These are phyloP conservation scores for Phainopepla nitens DNA, from an alignment of 2,113 vertebrate species.

Conservation along the genomic window DNA sequence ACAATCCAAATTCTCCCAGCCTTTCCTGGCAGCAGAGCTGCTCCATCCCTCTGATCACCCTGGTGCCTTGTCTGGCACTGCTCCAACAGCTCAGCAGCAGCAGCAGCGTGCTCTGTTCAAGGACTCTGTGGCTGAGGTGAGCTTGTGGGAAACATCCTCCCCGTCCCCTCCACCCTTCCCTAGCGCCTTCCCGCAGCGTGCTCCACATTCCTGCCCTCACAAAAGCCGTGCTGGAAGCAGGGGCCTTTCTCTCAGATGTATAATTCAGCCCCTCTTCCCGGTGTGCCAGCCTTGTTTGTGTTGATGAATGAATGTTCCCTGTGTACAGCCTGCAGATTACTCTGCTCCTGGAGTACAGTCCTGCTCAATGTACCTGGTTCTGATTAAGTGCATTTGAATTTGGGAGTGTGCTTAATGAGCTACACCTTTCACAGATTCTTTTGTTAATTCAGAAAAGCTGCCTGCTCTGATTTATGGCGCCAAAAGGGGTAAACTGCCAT, in stretches of 20 bases:
- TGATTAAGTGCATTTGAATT: slow-evolving; percentile 2
- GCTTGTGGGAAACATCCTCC: not conserved
- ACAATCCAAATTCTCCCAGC: not conserved
- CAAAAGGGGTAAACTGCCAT: slow-evolving; percentile 32
- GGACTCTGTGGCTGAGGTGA: not conserved
- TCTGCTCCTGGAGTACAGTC: not conserved
- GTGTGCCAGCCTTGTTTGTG: slow-evolving; percentile 18
- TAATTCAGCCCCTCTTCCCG: not conserved
- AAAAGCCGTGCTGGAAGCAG: not conserved
- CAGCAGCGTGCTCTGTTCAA: accelerated
- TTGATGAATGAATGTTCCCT: not conserved
- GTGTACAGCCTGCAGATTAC: not conserved
- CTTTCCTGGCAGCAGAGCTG: not conserved
- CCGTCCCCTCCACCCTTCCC: not conserved
- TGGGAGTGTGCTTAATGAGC: not conserved
- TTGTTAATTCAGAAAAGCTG: slow-evolving; percentile 4
- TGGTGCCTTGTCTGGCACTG: not conserved
- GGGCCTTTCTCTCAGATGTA: not conserved
- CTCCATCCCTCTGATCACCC: not conserved
- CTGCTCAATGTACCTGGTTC: slow-evolving; percentile 6
- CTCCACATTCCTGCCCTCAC: not conserved
- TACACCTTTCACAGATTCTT: slow-evolving; percentile 2
- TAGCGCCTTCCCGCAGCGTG: not conserved
- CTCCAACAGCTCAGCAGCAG: not conserved
- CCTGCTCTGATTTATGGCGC: not conserved